Base-by-base conservation (phyloP, 2,797 vertebrate genomes). In the Pseudopleuronectes americanus region DNA sequence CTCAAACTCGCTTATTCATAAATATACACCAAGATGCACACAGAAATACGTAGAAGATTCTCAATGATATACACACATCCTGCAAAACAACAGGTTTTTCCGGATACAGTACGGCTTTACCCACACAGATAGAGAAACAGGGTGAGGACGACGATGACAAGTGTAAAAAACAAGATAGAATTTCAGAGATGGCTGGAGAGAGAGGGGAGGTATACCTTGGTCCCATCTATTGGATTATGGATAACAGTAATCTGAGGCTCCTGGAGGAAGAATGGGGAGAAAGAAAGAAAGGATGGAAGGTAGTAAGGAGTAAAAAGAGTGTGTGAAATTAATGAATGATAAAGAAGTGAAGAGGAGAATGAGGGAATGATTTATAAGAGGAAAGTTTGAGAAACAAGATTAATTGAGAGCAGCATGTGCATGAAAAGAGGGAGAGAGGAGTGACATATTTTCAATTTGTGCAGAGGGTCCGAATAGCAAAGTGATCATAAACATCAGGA, bases 161-260 rank as follows among this genome's bases (percentile, higher is more conserved):
- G 60, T 69, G 68, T 52, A 51, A 56, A 47, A 41, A 55, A 49
- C 68, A 62, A 13, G 26, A 31, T 9, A 69, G 54, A 54, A 48
- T 77, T 16, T 36, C 67, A 77, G 68, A 57, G 57, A 73, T 64
- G 70, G 77, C 78, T 47, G 71, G 84, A 77, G 52, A 71, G 64
- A 52, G 52, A 6, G 51, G 77, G 78, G 83, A 67, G 86, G 77
- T 89, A 83, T 99, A 99, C 97, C 97, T 99, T 98, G 88, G 86
- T 95, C 94, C 97, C 95, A 92, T 97, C 97, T 95, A 94, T 86
- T 62, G 96, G 96, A 90, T 98, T 97, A 96, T 98, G 95, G 95
- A 98, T 98, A 85, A 98, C 97, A 83, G 97, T 98, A 93, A 95
- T 98, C 95, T 98, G 97, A 96, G 97, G 95, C 89, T 98, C 97